Evolutionary conservation across 2,113 vertebrate species (phyloP).

Genomic region (Prunella fulvescens): DNA sequence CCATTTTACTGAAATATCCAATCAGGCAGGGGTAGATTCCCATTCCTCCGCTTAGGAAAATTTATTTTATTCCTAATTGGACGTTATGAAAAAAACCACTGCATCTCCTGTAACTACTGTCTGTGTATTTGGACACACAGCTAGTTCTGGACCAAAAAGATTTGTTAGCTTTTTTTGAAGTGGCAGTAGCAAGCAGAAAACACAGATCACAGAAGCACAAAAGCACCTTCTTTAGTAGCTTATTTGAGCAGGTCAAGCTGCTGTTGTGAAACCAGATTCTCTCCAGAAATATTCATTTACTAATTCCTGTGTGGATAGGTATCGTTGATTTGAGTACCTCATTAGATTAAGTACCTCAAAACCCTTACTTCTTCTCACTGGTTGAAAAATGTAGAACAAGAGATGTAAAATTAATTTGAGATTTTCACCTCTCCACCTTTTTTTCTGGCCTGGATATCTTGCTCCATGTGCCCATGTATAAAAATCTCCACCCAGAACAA

Average conservation of each 20-base stretch:
- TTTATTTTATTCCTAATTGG: not conserved
- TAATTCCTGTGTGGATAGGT: not conserved
- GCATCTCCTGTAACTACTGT: not conserved
- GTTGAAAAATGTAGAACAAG: not conserved
- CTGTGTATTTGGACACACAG: not conserved
- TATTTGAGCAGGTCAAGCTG: not conserved
- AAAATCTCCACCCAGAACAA: not conserved
- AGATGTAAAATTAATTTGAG: not conserved
- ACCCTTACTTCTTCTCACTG: not conserved
- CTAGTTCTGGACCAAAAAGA: not conserved
- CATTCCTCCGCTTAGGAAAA: not conserved
- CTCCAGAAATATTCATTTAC: not conserved
- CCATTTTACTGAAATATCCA: not conserved
- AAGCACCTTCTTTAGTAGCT: not conserved
- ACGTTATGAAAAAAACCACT: not conserved
- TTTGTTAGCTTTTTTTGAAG: not conserved
- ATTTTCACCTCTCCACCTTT: rapidly evolving
- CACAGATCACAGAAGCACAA: not conserved
- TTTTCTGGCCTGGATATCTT: not conserved
- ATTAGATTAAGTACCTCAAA: not conserved
- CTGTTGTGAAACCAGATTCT: not conserved
- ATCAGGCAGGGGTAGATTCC: not conserved
- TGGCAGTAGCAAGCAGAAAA: not conserved
- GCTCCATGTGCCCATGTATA: not conserved
- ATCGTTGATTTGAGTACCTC: not conserved